Evolutionary conservation across 2,797 vertebrate species (phyloP), one percentile per base, ranked within the genome.

Genomic region (Dromococcyx pavoninus): DNA sequence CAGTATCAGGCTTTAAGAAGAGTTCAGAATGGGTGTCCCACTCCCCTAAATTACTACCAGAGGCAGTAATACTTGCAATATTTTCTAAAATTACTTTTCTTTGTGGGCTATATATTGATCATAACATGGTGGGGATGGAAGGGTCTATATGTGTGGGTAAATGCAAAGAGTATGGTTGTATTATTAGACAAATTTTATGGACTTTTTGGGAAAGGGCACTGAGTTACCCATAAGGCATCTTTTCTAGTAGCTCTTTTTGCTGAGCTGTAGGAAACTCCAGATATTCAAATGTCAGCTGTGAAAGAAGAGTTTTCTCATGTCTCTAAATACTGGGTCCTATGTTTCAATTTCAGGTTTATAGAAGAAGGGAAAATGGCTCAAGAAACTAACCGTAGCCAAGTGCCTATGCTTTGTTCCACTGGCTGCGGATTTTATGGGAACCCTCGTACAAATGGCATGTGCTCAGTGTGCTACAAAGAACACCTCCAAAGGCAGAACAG

Each of bases 341-440:
- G 4, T 96, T 17, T 92, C 41, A 48, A 89, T 98, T 98, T 75
- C 96, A 98, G 98, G 96, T 98, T 96, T 90, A n/a, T 79, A 96
- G 95, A 97, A 93, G 98, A 98, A 90, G 76, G 96, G 96, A 97
- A 96, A 89, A 99, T 99, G 99, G 98, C 98, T 97, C 99, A 99
- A 97, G 98, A 99, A 97, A 98, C 98, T 6, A 99, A 99, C 94
- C 98, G 98, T 92, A 98, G 98, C 97, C 98, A 98, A 97, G 98
- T 96, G 96, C 98, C 98, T 94, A 98, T 98, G 98, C 98, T 99
- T 60, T 99, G 99, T 96, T 98, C 98, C 75, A 99, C 98, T 58
- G 98, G 99, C 93, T 99, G 99, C 61, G 98, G 99, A 65, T 99
- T 99, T 96, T 99, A 99, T 24, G 98, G 98, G 77, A 99, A 98